Percentiles rank a stretch among this genome's conserved stretches.
Conservation (phyloP, 2,888 invertebrate genomes). For the Seira ritae region DNA sequence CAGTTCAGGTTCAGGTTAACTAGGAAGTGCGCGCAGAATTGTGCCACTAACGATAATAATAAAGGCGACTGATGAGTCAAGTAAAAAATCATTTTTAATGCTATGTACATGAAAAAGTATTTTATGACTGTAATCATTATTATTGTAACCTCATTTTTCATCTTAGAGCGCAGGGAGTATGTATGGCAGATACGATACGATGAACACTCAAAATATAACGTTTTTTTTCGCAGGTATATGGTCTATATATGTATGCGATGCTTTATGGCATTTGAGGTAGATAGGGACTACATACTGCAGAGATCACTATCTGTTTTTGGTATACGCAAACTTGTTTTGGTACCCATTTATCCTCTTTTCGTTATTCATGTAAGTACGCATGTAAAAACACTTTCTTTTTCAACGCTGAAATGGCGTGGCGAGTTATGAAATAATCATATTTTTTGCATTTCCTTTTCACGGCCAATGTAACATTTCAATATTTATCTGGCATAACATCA, state of each 20-base stretch:
- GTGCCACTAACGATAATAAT: slow-evolving; percentile 24
- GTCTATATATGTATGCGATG: background rate
- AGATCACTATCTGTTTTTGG: background rate
- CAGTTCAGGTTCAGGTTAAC: slow-evolving; percentile 69
- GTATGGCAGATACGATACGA: background rate
- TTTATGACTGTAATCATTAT: slow-evolving; percentile 28
- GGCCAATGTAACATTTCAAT: slow-evolving; percentile 43
- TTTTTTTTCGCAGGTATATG: too few relatives aligned
- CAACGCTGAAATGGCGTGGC: slow-evolving; percentile 1
- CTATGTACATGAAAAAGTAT: slow-evolving; percentile 21
- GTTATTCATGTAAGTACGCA: background rate
- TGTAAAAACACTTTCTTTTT: slow-evolving; percentile 2
- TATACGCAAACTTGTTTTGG: background rate
- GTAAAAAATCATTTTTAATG: background rate
- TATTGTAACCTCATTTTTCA: slow-evolving; percentile 43
- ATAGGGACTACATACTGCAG: background rate
- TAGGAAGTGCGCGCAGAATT: slow-evolving; percentile 38
- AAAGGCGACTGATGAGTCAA: slow-evolving; percentile 8
- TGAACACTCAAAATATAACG: too few relatives aligned
- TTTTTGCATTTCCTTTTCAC: slow-evolving; percentile 52
- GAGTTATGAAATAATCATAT: slow-evolving; percentile 28
- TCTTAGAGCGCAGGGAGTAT: background rate
- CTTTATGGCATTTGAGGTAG: background rate
- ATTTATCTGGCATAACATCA: background rate
- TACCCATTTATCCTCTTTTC: background rate